Percentiles rank a stretch among this genome's conserved stretches.
These are phyloP conservation scores for Ibycter americanus DNA, from an alignment of 2,797 vertebrate genomes.

Conservation along the genomic window DNA sequence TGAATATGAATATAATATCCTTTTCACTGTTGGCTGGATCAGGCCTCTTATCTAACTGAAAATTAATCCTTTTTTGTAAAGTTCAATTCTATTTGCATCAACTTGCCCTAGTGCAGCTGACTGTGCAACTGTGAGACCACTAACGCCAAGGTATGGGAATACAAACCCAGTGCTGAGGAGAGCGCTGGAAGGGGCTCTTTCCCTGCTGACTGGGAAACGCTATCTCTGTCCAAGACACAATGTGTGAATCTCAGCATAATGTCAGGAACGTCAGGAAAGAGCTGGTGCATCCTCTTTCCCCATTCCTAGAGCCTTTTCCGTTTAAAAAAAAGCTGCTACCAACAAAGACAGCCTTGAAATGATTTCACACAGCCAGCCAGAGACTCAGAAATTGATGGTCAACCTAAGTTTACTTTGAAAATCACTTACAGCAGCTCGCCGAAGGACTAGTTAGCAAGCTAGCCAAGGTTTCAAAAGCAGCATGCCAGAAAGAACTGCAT, in stretches of 20 bases:
- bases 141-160: fast-evolving
- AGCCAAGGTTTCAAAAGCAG: neutral
- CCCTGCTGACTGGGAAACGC: neutral
- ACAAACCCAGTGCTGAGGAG: neutral
- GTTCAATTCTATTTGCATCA: neutral
- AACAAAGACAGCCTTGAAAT: neutral
- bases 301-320: neutral
- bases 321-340: neutral
- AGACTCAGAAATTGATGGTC: neutral
- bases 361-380: neutral
- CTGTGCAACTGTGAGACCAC: neutral
- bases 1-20: neutral
- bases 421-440: neutral
- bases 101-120: fast-evolving
- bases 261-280: neutral
- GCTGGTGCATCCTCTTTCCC: neutral
- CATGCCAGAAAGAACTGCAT: neutral
- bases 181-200: neutral
- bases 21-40: neutral
- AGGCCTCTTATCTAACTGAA: neutral
- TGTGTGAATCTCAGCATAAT: neutral
- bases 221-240: fast-evolving
- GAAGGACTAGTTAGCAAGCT: no score
- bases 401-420: neutral
- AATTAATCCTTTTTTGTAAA: neutral